Evolutionary conservation across 2,113 vertebrate species (phyloP), one percentile per base, ranked within the genome.

Genomic region (Phyllopteryx taeniolatus): DNA sequence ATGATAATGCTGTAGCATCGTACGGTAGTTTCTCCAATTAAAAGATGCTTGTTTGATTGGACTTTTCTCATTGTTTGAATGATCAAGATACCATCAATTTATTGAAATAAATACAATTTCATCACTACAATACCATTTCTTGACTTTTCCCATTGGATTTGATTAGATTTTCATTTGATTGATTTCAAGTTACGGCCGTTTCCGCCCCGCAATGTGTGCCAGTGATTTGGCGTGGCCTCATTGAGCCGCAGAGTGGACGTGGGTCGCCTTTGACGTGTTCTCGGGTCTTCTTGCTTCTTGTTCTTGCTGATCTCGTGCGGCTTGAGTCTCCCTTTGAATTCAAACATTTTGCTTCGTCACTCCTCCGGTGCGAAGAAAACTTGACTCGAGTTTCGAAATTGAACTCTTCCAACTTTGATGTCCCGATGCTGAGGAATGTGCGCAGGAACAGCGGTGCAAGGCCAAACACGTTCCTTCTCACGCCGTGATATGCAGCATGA

Each of bases 401-500:
- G 51, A 54, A 12, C 8, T 57, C n/a, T 7, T 53, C 19, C 7
- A 17, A 8, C 20, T 59, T 15, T 59, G 22, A 7, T 31, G 27
- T 31, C 56, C 27, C 8, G 42, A n/a, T 44, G 62, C n/a, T 44
- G 64, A 47, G 64, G 64, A 78, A 83, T 75, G 54, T 64, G 72
- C 77, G 51, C 33, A 1, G 53, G 22, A 33, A n/a, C 33, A 60
- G 46, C n/a, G 13, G 1, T 13, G 19, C 86, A 75, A 33, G 84
- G 15, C 59, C 20, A 31, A 59, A 80, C 87, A 63, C 65, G 83
- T 82, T 72, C 39, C 33, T 19, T 44, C 2, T 8, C 44, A 73
- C 51, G 56, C 51, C 39, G 8, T 71, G 39, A 65, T 53, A 59
- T 14, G 9, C 22, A n/a, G 20, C 62, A 46, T 70, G 72, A 70